These are phyloP conservation scores for Chionis minor DNA, from an alignment of 2,113 vertebrate genomes.

Conservation along the genomic window DNA sequence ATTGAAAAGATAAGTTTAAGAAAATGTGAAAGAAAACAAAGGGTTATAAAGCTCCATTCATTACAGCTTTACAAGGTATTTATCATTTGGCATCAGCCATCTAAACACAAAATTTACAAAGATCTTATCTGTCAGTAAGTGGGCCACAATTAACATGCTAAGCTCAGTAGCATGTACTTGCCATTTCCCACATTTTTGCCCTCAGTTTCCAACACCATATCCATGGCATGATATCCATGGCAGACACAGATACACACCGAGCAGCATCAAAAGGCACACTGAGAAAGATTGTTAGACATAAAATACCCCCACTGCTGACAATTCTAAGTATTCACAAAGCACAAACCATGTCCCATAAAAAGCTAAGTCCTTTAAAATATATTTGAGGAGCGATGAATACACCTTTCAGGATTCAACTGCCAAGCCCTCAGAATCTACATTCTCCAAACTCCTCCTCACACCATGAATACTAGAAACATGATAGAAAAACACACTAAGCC, in stretches of 20 bases:
- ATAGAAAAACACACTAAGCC: neutral
- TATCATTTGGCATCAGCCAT: neutral
- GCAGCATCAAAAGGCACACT: neutral
- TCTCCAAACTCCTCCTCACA: neutral
- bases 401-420: neutral
- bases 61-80: neutral
- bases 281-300: neutral
- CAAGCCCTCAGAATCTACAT: neutral
- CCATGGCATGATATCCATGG: neutral
- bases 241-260: neutral
- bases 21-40: neutral
- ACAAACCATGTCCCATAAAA: neutral
- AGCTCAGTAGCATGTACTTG: neutral
- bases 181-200: neutral
- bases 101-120: neutral
- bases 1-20: neutral
- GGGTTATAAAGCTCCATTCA: neutral
- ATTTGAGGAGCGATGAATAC: neutral
- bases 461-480: neutral
- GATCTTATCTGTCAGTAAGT: neutral
- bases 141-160: neutral
- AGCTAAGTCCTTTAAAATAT: neutral
- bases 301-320: neutral
- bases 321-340: neutral
- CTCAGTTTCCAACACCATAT: neutral